These are phyloP conservation scores for Neopelma chrysocephalum DNA, from an alignment of 2,797 vertebrate species.

Conservation along the genomic window DNA sequence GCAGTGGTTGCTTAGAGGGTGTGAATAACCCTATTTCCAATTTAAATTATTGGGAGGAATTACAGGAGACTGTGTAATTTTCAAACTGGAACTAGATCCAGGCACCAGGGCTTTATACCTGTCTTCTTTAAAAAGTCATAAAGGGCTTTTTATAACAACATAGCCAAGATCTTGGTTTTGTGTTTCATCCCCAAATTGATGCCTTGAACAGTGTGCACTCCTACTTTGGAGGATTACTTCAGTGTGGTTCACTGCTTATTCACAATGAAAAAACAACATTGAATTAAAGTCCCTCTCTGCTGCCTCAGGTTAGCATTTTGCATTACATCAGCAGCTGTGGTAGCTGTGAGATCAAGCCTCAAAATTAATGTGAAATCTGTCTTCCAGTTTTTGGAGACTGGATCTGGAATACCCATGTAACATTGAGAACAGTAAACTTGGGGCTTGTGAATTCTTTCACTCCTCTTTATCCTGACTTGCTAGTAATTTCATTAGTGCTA, in stretches of 20 bases:
- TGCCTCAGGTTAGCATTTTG: constrained; percentile 50
- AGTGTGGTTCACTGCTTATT: constrained; percentile 48
- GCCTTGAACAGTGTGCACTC: constrained; percentile 7
- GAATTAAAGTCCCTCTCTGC: constrained; percentile 36
- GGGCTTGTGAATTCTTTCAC: constrained; percentile 55
- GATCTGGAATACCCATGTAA: constrained; percentile 37
- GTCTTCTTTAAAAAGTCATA: constrained; percentile 4
- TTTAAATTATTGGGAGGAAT: constrained; percentile 26
- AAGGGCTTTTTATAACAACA: not conserved
- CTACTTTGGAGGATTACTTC: constrained; percentile 37
- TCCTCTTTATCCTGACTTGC: constrained; percentile 34
- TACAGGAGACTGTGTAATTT: not conserved
- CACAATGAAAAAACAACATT: constrained; percentile 13
- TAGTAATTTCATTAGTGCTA: constrained; percentile 50
- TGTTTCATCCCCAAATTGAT: constrained; percentile 32
- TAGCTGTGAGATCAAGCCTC: constrained; percentile 34
- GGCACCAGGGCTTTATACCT: not conserved
- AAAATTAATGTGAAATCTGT: constrained; percentile 42
- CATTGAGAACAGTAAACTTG: constrained; percentile 15
- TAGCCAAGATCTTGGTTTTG: constrained; percentile 33
- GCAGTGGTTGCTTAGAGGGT: constrained; percentile 27
- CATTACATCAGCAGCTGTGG: constrained; percentile 51
- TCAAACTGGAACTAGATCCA: constrained; percentile 11
- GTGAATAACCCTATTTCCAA: constrained; percentile 37
- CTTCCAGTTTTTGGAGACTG: constrained; percentile 19